Percentiles rank a stretch among this genome's conserved stretches.
Evolutionary conservation across 2,797 vertebrate genomes (phyloP).

Genomic region (Notoglanidium macrostoma): DNA sequence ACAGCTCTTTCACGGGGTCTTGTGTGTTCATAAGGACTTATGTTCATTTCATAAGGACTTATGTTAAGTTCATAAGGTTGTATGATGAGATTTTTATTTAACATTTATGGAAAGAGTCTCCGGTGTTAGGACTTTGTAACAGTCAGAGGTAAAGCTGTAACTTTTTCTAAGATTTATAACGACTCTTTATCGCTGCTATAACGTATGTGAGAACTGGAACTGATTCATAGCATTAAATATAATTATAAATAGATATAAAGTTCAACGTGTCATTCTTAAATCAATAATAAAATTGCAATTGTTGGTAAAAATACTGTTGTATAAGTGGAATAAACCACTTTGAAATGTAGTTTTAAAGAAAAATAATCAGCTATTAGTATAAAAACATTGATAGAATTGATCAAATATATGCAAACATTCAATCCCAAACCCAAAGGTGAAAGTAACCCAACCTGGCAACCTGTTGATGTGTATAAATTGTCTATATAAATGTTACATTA

Average conservation of each 20-base stretch:
- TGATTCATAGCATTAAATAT: background rate
- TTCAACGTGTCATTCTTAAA: no score
- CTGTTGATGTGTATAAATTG: background rate
- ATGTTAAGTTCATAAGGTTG: no score
- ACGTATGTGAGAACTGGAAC: background rate
- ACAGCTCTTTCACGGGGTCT: background rate
- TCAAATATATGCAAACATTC: background rate
- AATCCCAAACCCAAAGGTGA: no score
- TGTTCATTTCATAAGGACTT: no score
- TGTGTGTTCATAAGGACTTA: no score
- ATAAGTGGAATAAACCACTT: background rate
- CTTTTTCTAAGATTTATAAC: no score
- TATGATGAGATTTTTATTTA: background rate
- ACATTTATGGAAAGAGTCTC: background rate
- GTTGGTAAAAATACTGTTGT: no score
- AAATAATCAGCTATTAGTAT: background rate
- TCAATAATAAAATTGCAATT: no score
- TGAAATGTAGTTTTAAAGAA: background rate
- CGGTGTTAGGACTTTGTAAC: background rate
- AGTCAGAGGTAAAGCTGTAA: background rate
- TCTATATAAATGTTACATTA: background rate
- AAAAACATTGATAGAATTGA: background rate
- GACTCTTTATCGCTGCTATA: background rate
- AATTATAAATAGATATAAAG: background rate
- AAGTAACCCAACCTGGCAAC: background rate